A percentile compares a stretch with the other conserved stretches of the same genome.
phyloP scores from a whole-genome alignment of 2,113 vertebrate genomes.

The Barnardius zonarius region DNA sequence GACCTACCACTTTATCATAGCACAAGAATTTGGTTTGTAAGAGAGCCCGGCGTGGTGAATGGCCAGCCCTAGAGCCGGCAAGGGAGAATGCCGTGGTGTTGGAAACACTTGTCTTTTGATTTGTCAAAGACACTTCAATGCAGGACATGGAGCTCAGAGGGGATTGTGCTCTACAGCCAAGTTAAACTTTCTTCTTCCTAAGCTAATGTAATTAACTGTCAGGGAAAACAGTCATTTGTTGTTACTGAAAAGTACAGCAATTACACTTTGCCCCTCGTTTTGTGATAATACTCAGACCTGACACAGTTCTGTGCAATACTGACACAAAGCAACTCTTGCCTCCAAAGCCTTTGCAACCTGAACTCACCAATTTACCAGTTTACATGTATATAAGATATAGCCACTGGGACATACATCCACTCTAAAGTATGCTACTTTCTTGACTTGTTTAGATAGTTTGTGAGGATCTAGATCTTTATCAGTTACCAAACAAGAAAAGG shows the following conservation, averaged over 20 bases:
- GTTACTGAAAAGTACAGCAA: not conserved
- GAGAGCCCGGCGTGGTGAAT: not conserved
- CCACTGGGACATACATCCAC: not conserved
- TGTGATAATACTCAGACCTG: not conserved
- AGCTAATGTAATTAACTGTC: not conserved
- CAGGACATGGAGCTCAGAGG: rapidly evolving
- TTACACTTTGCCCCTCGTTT: not conserved
- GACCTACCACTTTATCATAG: not conserved
- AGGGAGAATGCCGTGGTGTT: rapidly evolving
- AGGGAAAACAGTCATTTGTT: not conserved
- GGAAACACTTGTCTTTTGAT: not conserved
- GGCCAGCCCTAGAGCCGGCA: not conserved
- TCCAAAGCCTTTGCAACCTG: not conserved
- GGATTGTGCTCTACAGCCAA: not conserved
- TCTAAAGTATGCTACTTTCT: not conserved
- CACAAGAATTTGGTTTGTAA: not conserved
- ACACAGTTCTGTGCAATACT: not conserved
- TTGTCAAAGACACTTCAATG: not conserved
- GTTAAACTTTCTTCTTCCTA: not conserved
- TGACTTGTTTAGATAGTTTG: not conserved
- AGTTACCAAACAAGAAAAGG: not conserved
- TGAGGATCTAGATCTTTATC: not conserved
- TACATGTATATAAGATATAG: rapidly evolving
- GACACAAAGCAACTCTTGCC: not conserved
- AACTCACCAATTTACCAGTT: not conserved